A percentile compares a stretch with the other conserved stretches of the same genome.
Evolutionary conservation across 2,113 vertebrate genomes (phyloP).

Genomic region (Pao palembangensis): DNA sequence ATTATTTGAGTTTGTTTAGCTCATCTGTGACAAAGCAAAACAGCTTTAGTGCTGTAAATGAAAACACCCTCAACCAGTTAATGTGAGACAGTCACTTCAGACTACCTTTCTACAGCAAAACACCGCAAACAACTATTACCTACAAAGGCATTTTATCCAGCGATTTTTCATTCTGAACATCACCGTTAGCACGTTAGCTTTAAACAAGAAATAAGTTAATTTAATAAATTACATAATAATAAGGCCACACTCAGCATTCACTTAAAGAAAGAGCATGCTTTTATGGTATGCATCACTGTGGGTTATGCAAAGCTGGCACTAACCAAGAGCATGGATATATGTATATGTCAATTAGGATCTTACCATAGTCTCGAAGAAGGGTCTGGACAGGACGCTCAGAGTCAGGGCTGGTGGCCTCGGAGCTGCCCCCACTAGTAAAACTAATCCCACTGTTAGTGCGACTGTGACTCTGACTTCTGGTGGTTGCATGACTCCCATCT

Average conservation of each 20-base stretch:
- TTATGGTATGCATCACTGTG: not conserved
- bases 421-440: constrained; percentile 86
- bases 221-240: not conserved
- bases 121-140: constrained; percentile 59
- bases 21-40: not conserved
- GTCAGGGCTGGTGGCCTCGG: constrained; percentile 87
- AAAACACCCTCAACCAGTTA: not conserved
- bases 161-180: constrained; percentile 67
- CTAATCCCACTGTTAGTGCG: constrained; percentile 91
- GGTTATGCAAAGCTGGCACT: not conserved
- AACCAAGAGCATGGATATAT: constrained; percentile 4
- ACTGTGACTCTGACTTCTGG: constrained; percentile 83
- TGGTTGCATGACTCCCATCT: constrained; percentile 58
- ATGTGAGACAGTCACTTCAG: not conserved
- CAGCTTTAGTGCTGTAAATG: not conserved
- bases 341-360: constrained; percentile 36
- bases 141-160: constrained; percentile 71
- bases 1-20: not conserved
- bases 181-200: constrained; percentile 72
- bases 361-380: constrained; percentile 91
- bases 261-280: constrained; percentile 1
- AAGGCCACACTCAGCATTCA: not conserved
- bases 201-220: constrained; percentile 34
- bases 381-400: constrained; percentile 88
- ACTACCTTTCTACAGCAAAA: constrained; percentile 19